Percentiles rank a stretch among this genome's conserved stretches.
Conservation (phyloP, 2,797 vertebrate genomes). For the Enteromius treurensis region DNA sequence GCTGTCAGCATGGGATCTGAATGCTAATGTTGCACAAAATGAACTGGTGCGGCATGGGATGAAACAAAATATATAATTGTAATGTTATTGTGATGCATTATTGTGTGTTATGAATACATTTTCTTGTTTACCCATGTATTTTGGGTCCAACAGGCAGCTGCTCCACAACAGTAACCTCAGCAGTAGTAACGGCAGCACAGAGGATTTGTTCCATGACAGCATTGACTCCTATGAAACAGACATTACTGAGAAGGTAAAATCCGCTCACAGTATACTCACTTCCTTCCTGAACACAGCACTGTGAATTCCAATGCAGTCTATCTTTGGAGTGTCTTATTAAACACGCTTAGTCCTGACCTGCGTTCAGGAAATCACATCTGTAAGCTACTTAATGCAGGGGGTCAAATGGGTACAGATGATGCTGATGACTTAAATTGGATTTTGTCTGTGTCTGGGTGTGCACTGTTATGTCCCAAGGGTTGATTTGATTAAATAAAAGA, state of each 20-base stretch:
- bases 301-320: background rate
- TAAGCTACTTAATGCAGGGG: slow-evolving; percentile 8
- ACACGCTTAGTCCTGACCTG: slow-evolving; percentile 6
- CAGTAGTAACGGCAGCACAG: slow-evolving; percentile 96
- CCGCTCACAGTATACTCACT: background rate
- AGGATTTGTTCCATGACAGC: slow-evolving; percentile 95
- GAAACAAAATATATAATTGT: background rate
- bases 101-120: background rate
- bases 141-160: slow-evolving; percentile 83
- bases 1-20: slow-evolving; percentile 10
- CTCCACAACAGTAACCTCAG: slow-evolving; percentile 97
- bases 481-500: background rate
- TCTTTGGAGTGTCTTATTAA: slow-evolving; percentile 6
- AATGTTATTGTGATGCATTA: slow-evolving; percentile 10
- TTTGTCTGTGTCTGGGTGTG: slow-evolving; percentile 32
- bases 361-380: background rate
- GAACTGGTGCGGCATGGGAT: slow-evolving; percentile 22
- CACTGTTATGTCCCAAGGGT: background rate
- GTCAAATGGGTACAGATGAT: background rate
- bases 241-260: slow-evolving; percentile 91
- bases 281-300: background rate
- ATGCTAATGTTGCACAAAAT: background rate
- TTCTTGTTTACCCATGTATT: slow-evolving; percentile 46
- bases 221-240: slow-evolving; percentile 95
- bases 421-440: background rate